Percentiles rank a stretch among this genome's conserved stretches.
Evolutionary conservation across 2,797 vertebrate species (phyloP).

Genomic region (Danio aesculapii): DNA sequence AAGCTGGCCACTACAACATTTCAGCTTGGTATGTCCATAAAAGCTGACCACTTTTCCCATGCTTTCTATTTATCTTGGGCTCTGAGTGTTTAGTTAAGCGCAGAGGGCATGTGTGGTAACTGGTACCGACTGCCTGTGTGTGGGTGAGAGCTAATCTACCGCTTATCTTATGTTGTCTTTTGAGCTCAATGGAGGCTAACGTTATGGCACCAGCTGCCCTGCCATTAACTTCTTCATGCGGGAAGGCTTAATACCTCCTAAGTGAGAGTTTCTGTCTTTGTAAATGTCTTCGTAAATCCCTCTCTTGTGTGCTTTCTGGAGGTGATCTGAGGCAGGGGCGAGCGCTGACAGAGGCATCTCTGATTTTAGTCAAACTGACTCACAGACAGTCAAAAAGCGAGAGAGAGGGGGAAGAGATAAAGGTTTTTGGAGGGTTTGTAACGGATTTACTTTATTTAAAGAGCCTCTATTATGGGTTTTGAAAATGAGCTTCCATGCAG

Average conservation of each 20-base stretch:
- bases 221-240: slow-evolving; percentile 35
- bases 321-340: background rate
- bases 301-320: slow-evolving; percentile 32
- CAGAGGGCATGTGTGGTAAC: slow-evolving; percentile 52
- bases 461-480: too few relatives aligned
- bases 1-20: slow-evolving; percentile 12
- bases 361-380: slow-evolving; percentile 37
- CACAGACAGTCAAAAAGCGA: background rate
- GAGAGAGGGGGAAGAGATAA: background rate
- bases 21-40: slow-evolving; percentile 25
- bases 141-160: slow-evolving; percentile 51
- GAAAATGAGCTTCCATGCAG: too few relatives aligned
- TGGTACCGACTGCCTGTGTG: slow-evolving; percentile 52
- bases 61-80: slow-evolving; percentile 38
- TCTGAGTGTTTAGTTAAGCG: slow-evolving; percentile 50
- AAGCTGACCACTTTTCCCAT: slow-evolving; percentile 37
- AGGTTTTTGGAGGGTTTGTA: too few relatives aligned
- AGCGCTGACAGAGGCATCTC: slow-evolving; percentile 19
- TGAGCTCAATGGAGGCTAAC: slow-evolving; percentile 44
- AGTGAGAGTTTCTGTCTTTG: slow-evolving; percentile 43
- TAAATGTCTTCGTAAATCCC: slow-evolving; percentile 33
- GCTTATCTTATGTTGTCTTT: slow-evolving; percentile 61
- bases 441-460: too few relatives aligned
- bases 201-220: slow-evolving; percentile 44
- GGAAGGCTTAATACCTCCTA: slow-evolving; percentile 50